phyloP scores from a whole-genome alignment of 2,888 invertebrate genomes.

The Tiliacea citrago region DNA sequence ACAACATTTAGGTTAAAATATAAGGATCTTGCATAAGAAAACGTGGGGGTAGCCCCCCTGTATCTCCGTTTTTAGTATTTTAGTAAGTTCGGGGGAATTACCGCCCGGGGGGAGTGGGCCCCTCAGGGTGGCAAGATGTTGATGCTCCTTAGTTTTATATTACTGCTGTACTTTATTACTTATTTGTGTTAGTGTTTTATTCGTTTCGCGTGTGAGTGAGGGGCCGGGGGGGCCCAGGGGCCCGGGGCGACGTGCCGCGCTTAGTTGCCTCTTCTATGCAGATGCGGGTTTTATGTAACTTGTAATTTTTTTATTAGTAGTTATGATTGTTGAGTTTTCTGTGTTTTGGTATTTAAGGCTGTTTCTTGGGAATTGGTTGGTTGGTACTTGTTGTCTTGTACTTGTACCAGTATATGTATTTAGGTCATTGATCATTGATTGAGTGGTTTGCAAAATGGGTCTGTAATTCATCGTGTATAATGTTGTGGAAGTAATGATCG shows the following conservation, averaged over 20 bases:
- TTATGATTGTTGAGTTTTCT: slow-evolving; percentile 63
- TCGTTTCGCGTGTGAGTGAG: slow-evolving; percentile 77
- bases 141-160: slow-evolving; percentile 91
- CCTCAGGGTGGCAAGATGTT: slow-evolving; percentile 86
- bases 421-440: slow-evolving; percentile 23
- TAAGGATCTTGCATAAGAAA: slow-evolving; percentile 91
- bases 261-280: slow-evolving; percentile 83
- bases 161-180: slow-evolving; percentile 90
- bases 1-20: slow-evolving; percentile 90
- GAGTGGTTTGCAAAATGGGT: neutral
- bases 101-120: slow-evolving; percentile 76
- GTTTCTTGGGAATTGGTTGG: slow-evolving; percentile 31
- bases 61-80: slow-evolving; percentile 91
- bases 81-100: slow-evolving; percentile 90
- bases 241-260: slow-evolving; percentile 71
- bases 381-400: neutral
- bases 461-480: neutral
- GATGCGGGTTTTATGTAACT: slow-evolving; percentile 80
- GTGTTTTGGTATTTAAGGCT: slow-evolving; percentile 8
- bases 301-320: slow-evolving; percentile 71
- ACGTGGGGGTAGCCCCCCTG: slow-evolving; percentile 82
- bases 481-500: neutral
- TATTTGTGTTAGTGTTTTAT: slow-evolving; percentile 85
- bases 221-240: slow-evolving; percentile 66
- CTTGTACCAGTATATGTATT: neutral